phyloP scores from a whole-genome alignment of 1,140 invertebrate genomes.

The Lysiphlebus fabarum region DNA sequence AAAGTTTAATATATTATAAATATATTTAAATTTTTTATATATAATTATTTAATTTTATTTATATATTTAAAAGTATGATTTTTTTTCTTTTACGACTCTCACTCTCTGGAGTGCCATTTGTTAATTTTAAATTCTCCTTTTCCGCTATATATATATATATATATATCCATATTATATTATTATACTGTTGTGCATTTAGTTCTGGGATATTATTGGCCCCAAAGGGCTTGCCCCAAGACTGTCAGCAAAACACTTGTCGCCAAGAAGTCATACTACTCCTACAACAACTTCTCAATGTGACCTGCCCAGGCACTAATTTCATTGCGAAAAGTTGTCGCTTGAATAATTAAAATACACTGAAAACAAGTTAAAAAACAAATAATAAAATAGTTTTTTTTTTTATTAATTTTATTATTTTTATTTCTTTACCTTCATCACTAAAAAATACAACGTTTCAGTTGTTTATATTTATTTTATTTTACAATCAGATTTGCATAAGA shows the following conservation, averaged over 20 bases:
- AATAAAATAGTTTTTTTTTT: neutral
- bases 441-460: too few relatives aligned
- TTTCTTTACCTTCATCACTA: too few relatives aligned
- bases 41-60: too few relatives aligned
- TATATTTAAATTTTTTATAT: too few relatives aligned
- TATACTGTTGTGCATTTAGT: neutral
- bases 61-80: too few relatives aligned
- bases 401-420: neutral
- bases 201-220: conserved; percentile 12
- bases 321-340: conserved; percentile 27
- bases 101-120: too few relatives aligned
- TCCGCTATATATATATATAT: too few relatives aligned
- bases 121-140: too few relatives aligned
- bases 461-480: too few relatives aligned
- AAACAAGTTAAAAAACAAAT: conserved; percentile 8
- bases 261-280: conserved; percentile 13
- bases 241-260: conserved; percentile 24
- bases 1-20: too few relatives aligned
- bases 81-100: too few relatives aligned
- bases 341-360: conserved; percentile 28
- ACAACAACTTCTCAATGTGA: neutral
- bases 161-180: too few relatives aligned
- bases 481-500: conserved; percentile 8
- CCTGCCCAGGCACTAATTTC: conserved; percentile 23
- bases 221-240: neutral